Evolutionary conservation across 2,888 invertebrate genomes (phyloP).

Genomic region (Rotaria macrura): DNA sequence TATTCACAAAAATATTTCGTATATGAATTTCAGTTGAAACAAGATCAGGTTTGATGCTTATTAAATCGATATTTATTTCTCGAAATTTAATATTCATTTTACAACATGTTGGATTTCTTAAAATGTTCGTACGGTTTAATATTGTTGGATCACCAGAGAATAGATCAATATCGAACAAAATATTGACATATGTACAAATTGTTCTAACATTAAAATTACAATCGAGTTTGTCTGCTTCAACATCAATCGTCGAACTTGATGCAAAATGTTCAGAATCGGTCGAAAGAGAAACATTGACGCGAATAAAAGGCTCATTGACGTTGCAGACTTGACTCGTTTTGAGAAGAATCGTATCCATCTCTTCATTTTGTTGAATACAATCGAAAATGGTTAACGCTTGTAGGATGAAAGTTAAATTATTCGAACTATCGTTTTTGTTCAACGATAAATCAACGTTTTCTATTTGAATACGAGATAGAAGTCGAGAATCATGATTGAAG

Average conservation of each 20-base stretch:
- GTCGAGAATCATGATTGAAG: not conserved
- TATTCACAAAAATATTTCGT: not conserved
- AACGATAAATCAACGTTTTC: not conserved
- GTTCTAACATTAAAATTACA: not conserved
- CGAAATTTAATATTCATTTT: not conserved
- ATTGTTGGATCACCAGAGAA: too few species aligned
- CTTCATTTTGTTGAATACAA: not conserved
- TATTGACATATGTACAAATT: not conserved
- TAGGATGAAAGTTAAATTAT: not conserved
- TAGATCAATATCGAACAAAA: not conserved
- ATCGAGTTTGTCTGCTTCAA: not conserved
- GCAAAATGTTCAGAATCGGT: not conserved
- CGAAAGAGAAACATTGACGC: not conserved
- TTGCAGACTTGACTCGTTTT: not conserved
- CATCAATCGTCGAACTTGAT: not conserved
- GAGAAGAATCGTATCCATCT: not conserved
- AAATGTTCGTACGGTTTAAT: too few species aligned
- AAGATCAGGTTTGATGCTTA: not conserved
- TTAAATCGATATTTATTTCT: too few species aligned
- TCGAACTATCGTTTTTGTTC: not conserved
- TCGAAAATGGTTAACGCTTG: not conserved
- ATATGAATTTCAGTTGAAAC: not conserved
- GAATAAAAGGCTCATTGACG: not conserved
- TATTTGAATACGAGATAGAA: not conserved
- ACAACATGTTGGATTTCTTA: not conserved